phyloP scores from a whole-genome alignment of 2,797 vertebrate genomes.

The Heterohyrax brucei region DNA sequence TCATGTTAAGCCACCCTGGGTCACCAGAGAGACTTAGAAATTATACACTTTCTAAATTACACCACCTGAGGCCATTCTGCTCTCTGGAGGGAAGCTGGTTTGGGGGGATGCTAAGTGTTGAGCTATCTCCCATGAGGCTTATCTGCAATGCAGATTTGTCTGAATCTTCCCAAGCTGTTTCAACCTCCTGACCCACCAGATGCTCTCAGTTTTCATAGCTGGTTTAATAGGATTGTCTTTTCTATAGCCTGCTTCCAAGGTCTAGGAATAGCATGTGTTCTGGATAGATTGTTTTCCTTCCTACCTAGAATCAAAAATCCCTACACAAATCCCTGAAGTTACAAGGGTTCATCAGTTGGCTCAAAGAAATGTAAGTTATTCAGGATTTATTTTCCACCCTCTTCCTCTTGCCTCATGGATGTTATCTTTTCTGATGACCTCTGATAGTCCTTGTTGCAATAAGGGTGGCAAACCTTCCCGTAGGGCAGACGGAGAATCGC shows the following conservation, averaged over 20 bases:
- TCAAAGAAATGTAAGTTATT: constrained; percentile 41
- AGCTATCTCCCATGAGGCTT: constrained; percentile 65
- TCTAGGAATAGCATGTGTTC: background rate
- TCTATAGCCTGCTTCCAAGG: background rate
- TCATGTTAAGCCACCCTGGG: constrained; percentile 41
- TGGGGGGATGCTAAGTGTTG: constrained; percentile 63
- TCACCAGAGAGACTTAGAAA: constrained; percentile 70
- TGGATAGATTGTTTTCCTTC: background rate
- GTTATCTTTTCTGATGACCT: constrained; percentile 1
- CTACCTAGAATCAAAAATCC: background rate
- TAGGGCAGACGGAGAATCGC: background rate
- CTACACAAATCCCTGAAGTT: background rate
- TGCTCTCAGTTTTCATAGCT: constrained; percentile 67
- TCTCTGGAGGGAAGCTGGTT: background rate
- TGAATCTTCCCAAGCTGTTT: constrained; percentile 42
- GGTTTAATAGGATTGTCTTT: constrained; percentile 68
- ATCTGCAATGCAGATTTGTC: constrained; percentile 81
- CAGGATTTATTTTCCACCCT: background rate
- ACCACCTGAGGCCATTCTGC: constrained; percentile 75
- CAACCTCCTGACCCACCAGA: constrained; percentile 67
- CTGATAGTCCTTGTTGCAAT: background rate
- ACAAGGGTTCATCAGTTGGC: background rate
- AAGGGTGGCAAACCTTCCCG: background rate
- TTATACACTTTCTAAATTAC: constrained; percentile 66
- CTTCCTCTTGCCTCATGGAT: background rate